These are phyloP conservation scores for Eumerus sabulonum DNA, from an alignment of 2,888 invertebrate species.

Conservation along the genomic window DNA sequence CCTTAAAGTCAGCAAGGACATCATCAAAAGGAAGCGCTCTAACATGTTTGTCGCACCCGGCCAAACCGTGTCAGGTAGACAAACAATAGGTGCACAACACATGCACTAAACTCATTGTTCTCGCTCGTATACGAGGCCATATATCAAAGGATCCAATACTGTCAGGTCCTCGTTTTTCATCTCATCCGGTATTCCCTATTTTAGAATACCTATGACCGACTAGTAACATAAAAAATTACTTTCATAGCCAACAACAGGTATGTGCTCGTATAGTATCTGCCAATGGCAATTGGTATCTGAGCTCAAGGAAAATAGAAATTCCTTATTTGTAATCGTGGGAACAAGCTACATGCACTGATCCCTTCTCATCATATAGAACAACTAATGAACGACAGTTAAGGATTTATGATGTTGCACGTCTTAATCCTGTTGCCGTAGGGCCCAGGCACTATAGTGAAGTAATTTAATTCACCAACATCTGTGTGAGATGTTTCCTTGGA, in stretches of 20 bases:
- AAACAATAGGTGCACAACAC: background rate
- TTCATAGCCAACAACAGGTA: conserved; percentile 44
- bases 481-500: conserved; percentile 16
- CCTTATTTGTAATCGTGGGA: conserved; percentile 57
- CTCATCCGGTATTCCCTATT: background rate
- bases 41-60: background rate
- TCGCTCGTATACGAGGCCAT: conserved; percentile 21
- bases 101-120: background rate
- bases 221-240: conserved; percentile 27
- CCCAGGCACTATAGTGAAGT: conserved; percentile 16
- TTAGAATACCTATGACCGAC: background rate
- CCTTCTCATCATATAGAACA: conserved; percentile 55
- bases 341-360: conserved; percentile 29
- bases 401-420: conserved; percentile 57
- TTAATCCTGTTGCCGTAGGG: conserved; percentile 46
- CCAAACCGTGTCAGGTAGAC: background rate
- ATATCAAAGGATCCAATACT: conserved; percentile 20
- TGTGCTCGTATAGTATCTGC: too few relatives aligned
- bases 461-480: conserved; percentile 31
- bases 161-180: conserved; percentile 11
- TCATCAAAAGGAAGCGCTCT: conserved; percentile 35
- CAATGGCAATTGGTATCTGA: conserved; percentile 43
- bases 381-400: conserved; percentile 66
- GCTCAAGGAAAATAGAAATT: conserved; percentile 22
- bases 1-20: too few relatives aligned